These are phyloP conservation scores for Olivierus martensii DNA, from an alignment of 1,140 invertebrate species.

Conservation along the genomic window DNA sequence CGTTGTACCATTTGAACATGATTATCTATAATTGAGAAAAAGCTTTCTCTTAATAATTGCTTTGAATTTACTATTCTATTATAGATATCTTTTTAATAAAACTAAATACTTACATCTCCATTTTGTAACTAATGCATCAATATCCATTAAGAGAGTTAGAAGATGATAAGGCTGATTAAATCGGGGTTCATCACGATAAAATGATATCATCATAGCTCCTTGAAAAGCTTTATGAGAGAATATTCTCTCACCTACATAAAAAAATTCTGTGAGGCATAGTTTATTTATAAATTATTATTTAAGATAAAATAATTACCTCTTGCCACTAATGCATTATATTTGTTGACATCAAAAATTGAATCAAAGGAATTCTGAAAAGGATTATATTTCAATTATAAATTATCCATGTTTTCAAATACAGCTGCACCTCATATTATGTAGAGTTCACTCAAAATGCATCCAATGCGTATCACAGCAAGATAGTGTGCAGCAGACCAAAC, in stretches of 20 bases:
- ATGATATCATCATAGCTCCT: conserved; percentile 92
- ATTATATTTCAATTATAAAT: no score
- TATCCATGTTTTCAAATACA: no score
- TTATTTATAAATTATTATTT: conserved; percentile 10
- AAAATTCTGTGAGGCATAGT: not conserved
- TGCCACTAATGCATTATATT: conserved; percentile 62
- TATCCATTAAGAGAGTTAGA: conserved; percentile 86
- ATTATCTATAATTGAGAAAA: conserved; percentile 68
- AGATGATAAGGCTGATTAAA: conserved; percentile 96
- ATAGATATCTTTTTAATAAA: not conserved
- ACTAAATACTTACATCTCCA: conserved; percentile 76
- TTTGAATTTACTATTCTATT: no score
- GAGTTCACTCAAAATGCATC: no score
- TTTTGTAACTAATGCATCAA: conserved; percentile 96
- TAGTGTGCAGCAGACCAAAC: no score
- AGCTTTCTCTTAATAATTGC: no score
- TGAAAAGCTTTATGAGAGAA: conserved; percentile 82
- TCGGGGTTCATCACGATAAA: conserved; percentile 88
- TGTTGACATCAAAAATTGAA: conserved; percentile 68
- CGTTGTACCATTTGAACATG: conserved; percentile 98
- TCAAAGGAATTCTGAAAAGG: conserved; percentile 55
- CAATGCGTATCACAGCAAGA: no score
- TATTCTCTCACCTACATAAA: conserved; percentile 54
- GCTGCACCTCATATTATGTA: no score
- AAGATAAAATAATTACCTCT: conserved; percentile 33